phyloP scores from a whole-genome alignment of 2,113 vertebrate species.

The Motacilla alba region DNA sequence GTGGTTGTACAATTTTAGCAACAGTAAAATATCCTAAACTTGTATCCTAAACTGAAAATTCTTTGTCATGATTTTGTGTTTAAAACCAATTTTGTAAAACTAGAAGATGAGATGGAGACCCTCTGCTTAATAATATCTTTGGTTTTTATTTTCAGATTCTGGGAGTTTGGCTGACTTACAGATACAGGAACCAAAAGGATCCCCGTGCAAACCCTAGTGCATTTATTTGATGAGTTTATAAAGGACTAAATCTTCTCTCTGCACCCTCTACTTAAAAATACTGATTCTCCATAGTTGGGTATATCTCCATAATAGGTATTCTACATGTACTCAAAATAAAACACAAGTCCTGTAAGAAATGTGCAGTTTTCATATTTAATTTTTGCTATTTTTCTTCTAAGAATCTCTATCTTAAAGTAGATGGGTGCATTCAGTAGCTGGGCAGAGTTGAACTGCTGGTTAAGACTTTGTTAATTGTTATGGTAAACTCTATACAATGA shows the following conservation, averaged over 20 bases:
- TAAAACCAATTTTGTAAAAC: neutral
- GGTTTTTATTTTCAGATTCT: constrained; percentile 81
- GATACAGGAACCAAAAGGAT: constrained; percentile 95
- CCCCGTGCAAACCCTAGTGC: constrained; percentile 91
- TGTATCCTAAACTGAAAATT: neutral
- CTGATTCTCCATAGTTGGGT: constrained; percentile 37
- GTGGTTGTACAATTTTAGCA: neutral
- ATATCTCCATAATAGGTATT: neutral
- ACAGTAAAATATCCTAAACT: neutral
- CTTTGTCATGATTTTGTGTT: neutral
- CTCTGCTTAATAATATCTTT: neutral
- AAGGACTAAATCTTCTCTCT: constrained; percentile 31
- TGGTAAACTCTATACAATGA: neutral
- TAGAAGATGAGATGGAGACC: neutral
- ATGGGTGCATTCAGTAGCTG: constrained; percentile 36
- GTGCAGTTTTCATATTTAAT: constrained; percentile 14
- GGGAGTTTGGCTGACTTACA: constrained; percentile 92
- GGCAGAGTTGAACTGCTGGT: neutral
- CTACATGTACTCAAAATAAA: neutral
- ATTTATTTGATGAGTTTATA: constrained; percentile 81
- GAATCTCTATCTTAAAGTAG: constrained; percentile 43
- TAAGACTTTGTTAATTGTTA: constrained; percentile 9
- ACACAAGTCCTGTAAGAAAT: neutral
- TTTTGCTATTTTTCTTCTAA: neutral
- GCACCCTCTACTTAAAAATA: constrained; percentile 51